Base-by-base conservation (phyloP, 1,140 invertebrate genomes). In the Orchestia grillus region DNA sequence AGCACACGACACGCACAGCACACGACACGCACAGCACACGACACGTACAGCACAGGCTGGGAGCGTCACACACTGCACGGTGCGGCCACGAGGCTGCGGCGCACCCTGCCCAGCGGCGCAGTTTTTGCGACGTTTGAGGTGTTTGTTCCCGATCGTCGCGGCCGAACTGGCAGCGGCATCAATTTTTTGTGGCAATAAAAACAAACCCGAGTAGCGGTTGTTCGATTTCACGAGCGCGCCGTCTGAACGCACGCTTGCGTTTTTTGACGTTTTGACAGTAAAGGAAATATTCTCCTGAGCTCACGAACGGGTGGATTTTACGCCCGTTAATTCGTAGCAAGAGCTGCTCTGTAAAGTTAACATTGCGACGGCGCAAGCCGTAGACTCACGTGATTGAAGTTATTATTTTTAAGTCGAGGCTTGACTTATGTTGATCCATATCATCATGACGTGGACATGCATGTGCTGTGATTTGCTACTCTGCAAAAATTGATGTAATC, bases 101-200 rank as follows among this genome's bases (percentile, higher is more conserved):
- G 28, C 6, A 53, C 47, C 19, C 47, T 19, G 19, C 6, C 19
- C 6, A 53, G 47, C 62, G 15, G 11, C 28, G 88, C 41, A 43
- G 88, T 91, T 91, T 91, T 91, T 91, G 88, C 28, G 88, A 0
- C 92, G 40, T 44, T 94, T 45, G 92, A 94, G 43, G 43, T 44
- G 92, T 94, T 94, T 45, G 44, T 94, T 44, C 92, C 44, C 92
- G 92, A 47, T 94, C 43, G 40, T 15, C 19, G 92, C 43, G 44
- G 92, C 92, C 44, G 92, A 44, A 40, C 92, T 47, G 92, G 92
- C 43, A n/a, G 92, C 92, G 11, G 92, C 92, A 44, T 94, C 92
- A 44, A 47, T 94, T 47, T 44, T 94, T 94, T 94, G 44, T 47
- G 43, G 0, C 36, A 94, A 94, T 94, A 94, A 94, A 94, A 94